Evolutionary conservation across 2,888 invertebrate species (phyloP), one percentile per base, ranked within the genome.

Genomic region (Crioceris asparagi): DNA sequence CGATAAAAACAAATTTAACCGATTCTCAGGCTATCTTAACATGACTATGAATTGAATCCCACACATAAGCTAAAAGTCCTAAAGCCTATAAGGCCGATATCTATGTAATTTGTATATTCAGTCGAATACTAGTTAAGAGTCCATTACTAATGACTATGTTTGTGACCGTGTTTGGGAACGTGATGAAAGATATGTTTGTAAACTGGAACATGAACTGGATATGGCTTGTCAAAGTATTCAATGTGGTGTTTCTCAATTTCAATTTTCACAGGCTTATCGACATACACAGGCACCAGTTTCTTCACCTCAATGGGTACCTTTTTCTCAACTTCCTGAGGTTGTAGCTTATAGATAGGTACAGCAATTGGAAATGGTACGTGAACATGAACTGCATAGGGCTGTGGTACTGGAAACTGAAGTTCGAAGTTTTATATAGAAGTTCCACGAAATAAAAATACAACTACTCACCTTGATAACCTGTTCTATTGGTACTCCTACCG

Each of bases 151-250:
- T 17, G 14, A 12, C 23, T 11, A 23, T 33, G 17, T 10, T 17
- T 23, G 14, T 23, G 33, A 14, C 48, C 49, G 42, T 56, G 53
- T 41, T 60, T 59, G 17, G 59, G 53, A 17, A 56, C 55, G 56
- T 75, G 73, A 61, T 79, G 78, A 67, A 79, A 75, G 51, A 81
- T 71, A 62, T 81, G 81, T 59, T 79, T 81, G 67, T 79, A 81
- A 23, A 81, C 75, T 32, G 79, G 79, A 11, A 77, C 74, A 49
- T 81, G 80, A 47, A 82, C 80, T 42, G 80, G 77, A 64, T 81
- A 81, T 5, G 81, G 81, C 57, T 78, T 79, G 49, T 77, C 75
- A 23, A 62, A 51, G 38, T 60, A 51, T 33, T 81, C 74, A 56
- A 77, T 76, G 32, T 82, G 78, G 57, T 74, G 80, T 66, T 80